Percentiles rank a stretch among this genome's conserved stretches.
These are phyloP conservation scores for Bursaphelenchus okinawaensis DNA, from an alignment of 2,888 invertebrate species.

Conservation along the genomic window DNA sequence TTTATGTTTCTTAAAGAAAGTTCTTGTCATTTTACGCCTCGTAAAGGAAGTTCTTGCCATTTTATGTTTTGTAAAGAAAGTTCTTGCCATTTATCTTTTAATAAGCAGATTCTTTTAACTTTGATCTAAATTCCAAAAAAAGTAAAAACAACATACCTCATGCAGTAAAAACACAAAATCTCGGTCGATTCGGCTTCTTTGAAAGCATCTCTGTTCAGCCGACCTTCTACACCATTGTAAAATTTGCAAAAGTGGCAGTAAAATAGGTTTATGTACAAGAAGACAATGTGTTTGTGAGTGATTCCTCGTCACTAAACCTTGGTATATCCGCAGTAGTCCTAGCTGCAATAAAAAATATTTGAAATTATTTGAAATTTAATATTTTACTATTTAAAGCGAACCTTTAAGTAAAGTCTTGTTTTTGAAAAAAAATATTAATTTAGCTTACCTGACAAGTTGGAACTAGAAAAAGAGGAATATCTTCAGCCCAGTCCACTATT, in stretches of 20 bases:
- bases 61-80: too few relatives aligned
- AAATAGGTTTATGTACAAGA: conserved; percentile 80
- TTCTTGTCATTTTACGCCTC: too few relatives aligned
- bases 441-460: conserved; percentile 40
- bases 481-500: conserved; percentile 44
- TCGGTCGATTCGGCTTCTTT: conserved; percentile 38
- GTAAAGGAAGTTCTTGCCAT: too few relatives aligned
- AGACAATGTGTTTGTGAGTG: conserved; percentile 60
- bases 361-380: too few relatives aligned
- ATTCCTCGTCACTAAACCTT: conserved; percentile 32
- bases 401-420: too few relatives aligned
- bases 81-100: background rate
- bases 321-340: conserved; percentile 35
- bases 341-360: conserved; percentile 18
- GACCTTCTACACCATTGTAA: conserved; percentile 67
- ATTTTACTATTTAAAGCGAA: too few relatives aligned
- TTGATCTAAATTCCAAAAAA: background rate
- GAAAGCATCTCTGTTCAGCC: conserved; percentile 20
- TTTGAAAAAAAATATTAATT: background rate
- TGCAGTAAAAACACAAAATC: conserved; percentile 53
- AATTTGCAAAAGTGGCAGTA: conserved; percentile 78
- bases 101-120: background rate
- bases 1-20: too few relatives aligned
- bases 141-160: conserved; percentile 31
- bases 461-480: conserved; percentile 32